These are phyloP conservation scores for Pteromalus puparum DNA, from an alignment of 1,140 invertebrate species.

Conservation along the genomic window DNA sequence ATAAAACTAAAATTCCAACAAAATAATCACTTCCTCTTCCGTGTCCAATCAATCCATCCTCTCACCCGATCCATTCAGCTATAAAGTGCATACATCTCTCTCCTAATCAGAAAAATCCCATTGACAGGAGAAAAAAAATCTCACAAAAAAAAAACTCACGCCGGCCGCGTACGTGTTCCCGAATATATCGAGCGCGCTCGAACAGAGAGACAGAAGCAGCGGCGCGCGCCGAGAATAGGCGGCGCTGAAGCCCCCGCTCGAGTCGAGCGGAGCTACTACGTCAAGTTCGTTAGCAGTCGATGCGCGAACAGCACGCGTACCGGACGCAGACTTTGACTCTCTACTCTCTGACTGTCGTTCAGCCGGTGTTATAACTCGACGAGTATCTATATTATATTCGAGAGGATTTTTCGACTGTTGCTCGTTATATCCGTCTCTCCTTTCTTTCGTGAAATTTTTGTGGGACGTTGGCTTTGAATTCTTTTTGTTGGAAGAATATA, in stretches of 20 bases:
- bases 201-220: neutral
- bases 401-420: too few species aligned
- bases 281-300: slow-evolving; percentile 73
- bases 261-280: slow-evolving; percentile 56
- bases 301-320: slow-evolving; percentile 72
- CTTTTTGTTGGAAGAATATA: too few species aligned
- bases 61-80: neutral
- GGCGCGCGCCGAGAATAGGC: slow-evolving; percentile 54
- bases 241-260: slow-evolving; percentile 55
- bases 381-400: too few species aligned
- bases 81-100: neutral
- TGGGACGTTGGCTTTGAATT: slow-evolving; percentile 46
- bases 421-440: too few species aligned
- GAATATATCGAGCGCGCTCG: neutral
- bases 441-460: too few species aligned
- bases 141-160: neutral
- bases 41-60: neutral
- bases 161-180: neutral
- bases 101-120: neutral
- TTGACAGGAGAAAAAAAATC: neutral
- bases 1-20: too few species aligned
- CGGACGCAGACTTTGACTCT: slow-evolving; percentile 59
- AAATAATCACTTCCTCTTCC: neutral
- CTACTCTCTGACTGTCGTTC: slow-evolving; percentile 11
- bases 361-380: slow-evolving; percentile 1